phyloP scores from a whole-genome alignment of 2,797 vertebrate species.

The Gila robusta region DNA sequence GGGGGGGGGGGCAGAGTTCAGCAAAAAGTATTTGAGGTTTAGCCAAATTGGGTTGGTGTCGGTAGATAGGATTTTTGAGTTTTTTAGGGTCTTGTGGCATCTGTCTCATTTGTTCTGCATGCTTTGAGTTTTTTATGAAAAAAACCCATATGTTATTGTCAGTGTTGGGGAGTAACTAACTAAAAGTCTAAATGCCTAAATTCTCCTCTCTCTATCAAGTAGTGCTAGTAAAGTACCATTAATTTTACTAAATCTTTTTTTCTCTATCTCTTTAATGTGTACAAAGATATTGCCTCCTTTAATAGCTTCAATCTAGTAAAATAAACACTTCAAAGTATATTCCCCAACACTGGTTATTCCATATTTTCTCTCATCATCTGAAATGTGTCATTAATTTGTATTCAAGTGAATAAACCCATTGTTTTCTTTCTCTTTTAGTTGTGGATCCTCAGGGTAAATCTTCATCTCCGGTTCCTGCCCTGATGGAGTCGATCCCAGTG shows the following conservation, averaged over 20 bases:
- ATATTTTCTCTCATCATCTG: not conserved
- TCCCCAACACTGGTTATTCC: not conserved
- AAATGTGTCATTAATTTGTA: not conserved
- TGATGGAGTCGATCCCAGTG: conserved; percentile 50
- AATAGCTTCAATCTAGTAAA: not conserved
- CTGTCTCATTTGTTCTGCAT: not conserved
- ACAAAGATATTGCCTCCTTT: not conserved
- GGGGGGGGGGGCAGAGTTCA: too few species aligned
- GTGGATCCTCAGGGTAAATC: conserved; percentile 76
- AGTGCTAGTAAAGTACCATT: not conserved
- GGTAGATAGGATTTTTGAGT: not conserved
- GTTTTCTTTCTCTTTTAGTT: conserved; percentile 72
- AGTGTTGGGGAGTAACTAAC: not conserved
- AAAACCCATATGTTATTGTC: not conserved
- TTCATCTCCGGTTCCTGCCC: conserved; percentile 57
- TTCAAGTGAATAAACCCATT: conserved; percentile 44
- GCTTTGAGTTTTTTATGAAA: not conserved
- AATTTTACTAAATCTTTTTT: not conserved
- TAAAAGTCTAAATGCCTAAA: not conserved
- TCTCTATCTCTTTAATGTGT: too few species aligned
- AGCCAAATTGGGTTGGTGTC: not conserved
- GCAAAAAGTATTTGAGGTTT: not conserved
- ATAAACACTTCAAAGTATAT: not conserved
- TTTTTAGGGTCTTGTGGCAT: not conserved
- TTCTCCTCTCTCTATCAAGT: not conserved